Evolutionary conservation across 2,797 vertebrate genomes (phyloP), one percentile per base, ranked within the genome.

Genomic region (Typhlichthys subterraneus): DNA sequence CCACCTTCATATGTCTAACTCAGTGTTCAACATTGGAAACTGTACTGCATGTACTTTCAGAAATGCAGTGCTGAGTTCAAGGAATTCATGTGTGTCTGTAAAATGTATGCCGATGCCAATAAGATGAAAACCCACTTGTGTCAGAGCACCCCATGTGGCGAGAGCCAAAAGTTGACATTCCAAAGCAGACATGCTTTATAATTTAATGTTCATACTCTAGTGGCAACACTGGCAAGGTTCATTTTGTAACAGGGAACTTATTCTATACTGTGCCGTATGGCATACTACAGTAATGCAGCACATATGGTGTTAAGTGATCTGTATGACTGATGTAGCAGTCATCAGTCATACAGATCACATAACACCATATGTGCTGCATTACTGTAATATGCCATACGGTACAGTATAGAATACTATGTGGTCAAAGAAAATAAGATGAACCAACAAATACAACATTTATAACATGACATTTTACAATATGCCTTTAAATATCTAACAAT

Each of bases 121-220:
- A 23, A 23, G 3, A 4, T 23, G 23, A 63, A 75, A 63, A 59
- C 7, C 53, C 52, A 46, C 58, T 45, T 65, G 23, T 31, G 5
- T 42, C 10, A 4, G 47, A 53, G 45, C 61, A 29, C 13, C 1
- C 45, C 55, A 46, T 51, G 61, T 49, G 12, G 14, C 61, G 38
- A 61, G 48, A 19, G 14, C 10, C 53, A 14, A n/a, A 17, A 5
- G n/a, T 55, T 8, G 23, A 71, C 67, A 73, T 70, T 63, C 69
- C 79, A 65, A 2, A 0, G 15, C 12, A 63, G 57, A 72, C 78
- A 68, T 0, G 80, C 42, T 8, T 38, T 54, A 29, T 46, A 19
- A 52, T 45, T 50, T 53, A 10, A 47, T 7, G 17, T 13, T 57
- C 15, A 46, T 13, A 19, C 56, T 57, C 56, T 15, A 46, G 15